These are phyloP conservation scores for Ploceus nigricollis DNA, from an alignment of 2,113 vertebrate genomes.

Conservation along the genomic window DNA sequence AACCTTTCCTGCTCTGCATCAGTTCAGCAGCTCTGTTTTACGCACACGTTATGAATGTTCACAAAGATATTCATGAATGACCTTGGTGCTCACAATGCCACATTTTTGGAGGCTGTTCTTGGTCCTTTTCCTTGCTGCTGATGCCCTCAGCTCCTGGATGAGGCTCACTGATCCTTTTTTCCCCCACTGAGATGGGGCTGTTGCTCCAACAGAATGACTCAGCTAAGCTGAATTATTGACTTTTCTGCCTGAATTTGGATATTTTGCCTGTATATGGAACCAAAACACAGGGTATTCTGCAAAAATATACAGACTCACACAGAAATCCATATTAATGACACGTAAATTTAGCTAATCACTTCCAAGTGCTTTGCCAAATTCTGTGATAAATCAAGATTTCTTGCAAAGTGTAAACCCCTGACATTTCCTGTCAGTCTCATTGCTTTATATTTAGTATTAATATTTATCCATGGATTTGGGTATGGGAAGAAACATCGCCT, in stretches of 20 bases:
- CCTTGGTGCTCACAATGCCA: not conserved
- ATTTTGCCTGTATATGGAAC: not conserved
- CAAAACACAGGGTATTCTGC: not conserved
- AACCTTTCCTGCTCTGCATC: not conserved
- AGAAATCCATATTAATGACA: not conserved
- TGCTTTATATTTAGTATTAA: not conserved
- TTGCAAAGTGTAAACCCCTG: not conserved
- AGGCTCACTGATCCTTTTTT: not conserved
- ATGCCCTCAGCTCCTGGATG: not conserved
- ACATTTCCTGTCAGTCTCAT: not conserved
- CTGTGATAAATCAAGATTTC: not conserved
- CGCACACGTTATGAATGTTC: not conserved
- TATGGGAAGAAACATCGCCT: not conserved
- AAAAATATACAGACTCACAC: not conserved
- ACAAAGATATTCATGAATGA: not conserved
- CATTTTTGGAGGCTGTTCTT: not conserved
- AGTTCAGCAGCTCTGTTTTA: not conserved
- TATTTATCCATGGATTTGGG: not conserved
- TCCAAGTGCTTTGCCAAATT: not conserved
- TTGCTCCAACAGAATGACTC: constrained; percentile 13
- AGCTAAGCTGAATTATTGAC: not conserved
- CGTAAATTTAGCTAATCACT: not conserved
- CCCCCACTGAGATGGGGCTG: not conserved
- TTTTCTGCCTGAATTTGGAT: not conserved
- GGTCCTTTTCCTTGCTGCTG: not conserved